Evolutionary conservation across 2,797 vertebrate species (phyloP).

Genomic region (Craterocephalus amniculus): DNA sequence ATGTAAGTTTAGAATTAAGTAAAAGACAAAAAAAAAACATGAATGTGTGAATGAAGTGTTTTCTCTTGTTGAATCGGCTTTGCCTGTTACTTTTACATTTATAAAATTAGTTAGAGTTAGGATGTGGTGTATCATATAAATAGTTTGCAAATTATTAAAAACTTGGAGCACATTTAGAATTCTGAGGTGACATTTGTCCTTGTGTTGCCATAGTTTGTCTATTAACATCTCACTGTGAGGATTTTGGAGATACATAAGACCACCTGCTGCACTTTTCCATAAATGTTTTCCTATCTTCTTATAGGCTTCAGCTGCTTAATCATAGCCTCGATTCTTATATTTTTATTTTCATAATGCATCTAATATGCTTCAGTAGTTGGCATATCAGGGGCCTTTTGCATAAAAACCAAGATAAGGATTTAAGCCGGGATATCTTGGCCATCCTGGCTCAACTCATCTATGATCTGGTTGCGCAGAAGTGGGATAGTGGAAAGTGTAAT

Average conservation of each 20-base stretch:
- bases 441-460: too few species aligned
- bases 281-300: background rate
- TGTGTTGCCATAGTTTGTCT: background rate
- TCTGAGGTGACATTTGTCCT: background rate
- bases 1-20: background rate
- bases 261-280: background rate
- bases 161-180: background rate
- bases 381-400: background rate
- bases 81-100: background rate
- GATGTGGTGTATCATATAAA: background rate
- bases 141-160: background rate
- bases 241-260: too few species aligned
- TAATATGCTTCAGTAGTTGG: background rate
- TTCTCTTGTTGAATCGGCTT: constrained; percentile 1
- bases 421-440: too few species aligned
- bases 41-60: background rate
- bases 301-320: background rate
- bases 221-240: too few species aligned
- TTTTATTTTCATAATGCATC: background rate
- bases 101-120: background rate
- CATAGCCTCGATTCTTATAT: background rate
- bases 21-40: background rate
- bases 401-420: too few species aligned
- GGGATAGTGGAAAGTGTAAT: too few species aligned
- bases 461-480: too few species aligned